Base-by-base conservation (phyloP, 2,797 vertebrate genomes). In the Takifugu rubripes region DNA sequence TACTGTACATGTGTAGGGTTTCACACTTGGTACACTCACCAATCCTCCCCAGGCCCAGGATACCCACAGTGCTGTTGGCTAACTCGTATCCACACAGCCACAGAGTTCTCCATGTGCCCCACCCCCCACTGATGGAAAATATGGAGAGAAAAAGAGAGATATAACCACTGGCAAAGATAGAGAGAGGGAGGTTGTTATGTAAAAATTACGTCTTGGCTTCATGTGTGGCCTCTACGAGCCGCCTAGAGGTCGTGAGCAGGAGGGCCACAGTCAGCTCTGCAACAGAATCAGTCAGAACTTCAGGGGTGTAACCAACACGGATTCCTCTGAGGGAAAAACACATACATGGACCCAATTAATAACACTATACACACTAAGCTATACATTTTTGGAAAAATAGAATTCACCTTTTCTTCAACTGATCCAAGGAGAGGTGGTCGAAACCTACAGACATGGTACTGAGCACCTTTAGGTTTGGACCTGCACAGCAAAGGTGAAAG, bases 1-100 rank as follows among this genome's bases (percentile, higher is more conserved):
- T 11, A 17, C 33, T 9, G 46, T 24, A 25, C 21, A n/a, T 24
- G 8, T 44, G 24, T 16, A 14, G 16, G 6, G 14, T 47, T 36
- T 56, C 5, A 44, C 10, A 54, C 26, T 16, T 0, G 33, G 21
- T n/a, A 3, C 1, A 27, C 90, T 88, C 68, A 93, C 92, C 93
- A 3, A 94, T 93, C 68, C 92, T 87, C 52, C 93, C 93, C 25
- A 94, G 86, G 44, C 93, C 93, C 2, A 94, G 68, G 54, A 93
- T 93, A 9, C 93, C 93, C 64, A 94, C 90, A 24, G 92, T 93
- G 81, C 92, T 94, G 80, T 89, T 83, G 33, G 87, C 89, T 47
- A 94, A 73, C 56, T 92, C 87, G 25, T 90, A 63, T 42, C 86
- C 87, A 75, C 92, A 92, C 60, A 91, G 77, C 92, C 91, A 92